These are phyloP conservation scores for Patiria miniata DNA, from an alignment of 35 echinoderm and acorn worm genomes.

Conservation along the genomic window DNA sequence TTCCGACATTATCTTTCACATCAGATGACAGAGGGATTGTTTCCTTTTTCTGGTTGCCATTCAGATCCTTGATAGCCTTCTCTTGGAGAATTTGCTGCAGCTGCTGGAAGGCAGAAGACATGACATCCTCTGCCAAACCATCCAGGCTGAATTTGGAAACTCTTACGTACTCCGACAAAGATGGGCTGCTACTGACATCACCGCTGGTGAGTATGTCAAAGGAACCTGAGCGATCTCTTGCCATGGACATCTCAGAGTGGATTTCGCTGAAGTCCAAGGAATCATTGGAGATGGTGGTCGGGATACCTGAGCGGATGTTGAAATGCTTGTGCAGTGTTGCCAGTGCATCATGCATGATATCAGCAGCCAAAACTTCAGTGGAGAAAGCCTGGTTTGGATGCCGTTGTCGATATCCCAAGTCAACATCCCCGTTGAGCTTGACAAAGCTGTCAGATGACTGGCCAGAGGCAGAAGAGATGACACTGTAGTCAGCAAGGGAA, in stretches of 20 bases:
- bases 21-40: not conserved
- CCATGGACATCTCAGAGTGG: not conserved
- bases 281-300: not conserved
- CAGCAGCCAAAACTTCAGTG: not conserved
- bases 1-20: not conserved
- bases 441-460: conserved; percentile 79
- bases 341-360: conserved; percentile 36
- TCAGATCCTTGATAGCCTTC: not conserved
- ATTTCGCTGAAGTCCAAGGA: not conserved
- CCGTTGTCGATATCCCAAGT: conserved; percentile 23
- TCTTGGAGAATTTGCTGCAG: not conserved
- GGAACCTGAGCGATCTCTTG: conserved; percentile 4
- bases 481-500: conserved; percentile 74
- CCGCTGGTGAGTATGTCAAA: not conserved
- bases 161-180: not conserved
- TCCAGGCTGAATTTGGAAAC: not conserved
- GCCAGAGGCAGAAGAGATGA: conserved; percentile 71
- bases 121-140: not conserved
- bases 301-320: conserved; percentile 3
- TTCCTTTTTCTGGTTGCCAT: not conserved
- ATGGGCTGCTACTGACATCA: not conserved
- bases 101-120: not conserved
- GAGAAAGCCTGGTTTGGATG: conserved; percentile 34
- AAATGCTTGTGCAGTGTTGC: not conserved
- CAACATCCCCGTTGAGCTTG: conserved; percentile 55